Evolutionary conservation across 2,797 vertebrate genomes (phyloP).

Genomic region (Poeciliopsis paucimaculata): DNA sequence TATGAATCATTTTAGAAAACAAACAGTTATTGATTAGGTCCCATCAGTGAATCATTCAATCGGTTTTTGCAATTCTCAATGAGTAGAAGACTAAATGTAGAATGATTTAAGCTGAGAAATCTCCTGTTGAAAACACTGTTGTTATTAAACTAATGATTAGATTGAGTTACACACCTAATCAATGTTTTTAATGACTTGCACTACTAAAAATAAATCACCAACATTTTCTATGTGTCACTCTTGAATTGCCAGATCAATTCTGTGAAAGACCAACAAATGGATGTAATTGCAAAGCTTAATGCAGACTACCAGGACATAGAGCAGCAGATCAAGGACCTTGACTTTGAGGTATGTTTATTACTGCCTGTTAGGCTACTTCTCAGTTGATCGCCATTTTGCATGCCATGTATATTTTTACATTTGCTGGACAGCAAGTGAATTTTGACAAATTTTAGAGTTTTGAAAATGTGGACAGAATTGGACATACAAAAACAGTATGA

Average conservation of each 20-base stretch:
- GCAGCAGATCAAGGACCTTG: constrained; percentile 71
- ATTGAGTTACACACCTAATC: background rate
- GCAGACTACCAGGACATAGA: constrained; percentile 79
- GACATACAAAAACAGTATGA: background rate
- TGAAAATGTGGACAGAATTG: background rate
- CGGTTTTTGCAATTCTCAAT: constrained; percentile 23
- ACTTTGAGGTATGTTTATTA: constrained; percentile 68
- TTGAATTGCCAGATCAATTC: constrained; percentile 79
- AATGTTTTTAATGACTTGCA: background rate
- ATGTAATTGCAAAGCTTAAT: constrained; percentile 77
- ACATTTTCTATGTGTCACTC: constrained; percentile 11
- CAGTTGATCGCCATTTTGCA: background rate
- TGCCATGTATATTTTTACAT: background rate
- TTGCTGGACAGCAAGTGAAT: background rate
- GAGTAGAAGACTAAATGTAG: background rate
- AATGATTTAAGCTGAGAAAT: background rate
- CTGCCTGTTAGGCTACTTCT: background rate
- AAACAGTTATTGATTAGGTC: constrained; percentile 29
- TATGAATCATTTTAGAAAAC: constrained; percentile 4
- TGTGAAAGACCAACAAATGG: constrained; percentile 86
- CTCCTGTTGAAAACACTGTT: constrained; percentile 15
- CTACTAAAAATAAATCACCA: background rate
- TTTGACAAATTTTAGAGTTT: background rate
- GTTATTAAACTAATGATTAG: constrained; percentile 11
- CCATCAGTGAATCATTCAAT: constrained; percentile 15